Evolutionary conservation across 2,888 invertebrate genomes (phyloP), one percentile per base, ranked within the genome.

Genomic region (Heteromyza rotundicornis): DNA sequence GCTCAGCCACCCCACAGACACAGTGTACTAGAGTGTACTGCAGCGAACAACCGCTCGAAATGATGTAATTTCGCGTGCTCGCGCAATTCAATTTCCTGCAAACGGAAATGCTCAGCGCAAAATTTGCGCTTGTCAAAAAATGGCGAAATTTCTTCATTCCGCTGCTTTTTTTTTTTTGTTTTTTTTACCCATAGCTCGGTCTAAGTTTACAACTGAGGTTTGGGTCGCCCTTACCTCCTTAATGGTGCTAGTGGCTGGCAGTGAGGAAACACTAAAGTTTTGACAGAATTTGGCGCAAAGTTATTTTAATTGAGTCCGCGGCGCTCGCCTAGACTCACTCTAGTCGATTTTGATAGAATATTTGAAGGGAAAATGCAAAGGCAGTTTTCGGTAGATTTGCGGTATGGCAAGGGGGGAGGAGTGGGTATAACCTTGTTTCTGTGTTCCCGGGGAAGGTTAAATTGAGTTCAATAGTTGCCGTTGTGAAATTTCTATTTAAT

Each of bases 11-110:
- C 32, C 32, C 40, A n/a, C n/a, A n/a, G n/a, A n/a, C n/a, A n/a
- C n/a, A n/a, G n/a, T n/a, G n/a, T n/a, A n/a, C n/a, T n/a, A n/a
- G n/a, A n/a, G n/a, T n/a, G n/a, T n/a, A n/a, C 16, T 14, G 40
- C 40, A 40, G 40, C 40, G 40, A 7, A n/a, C 40, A 19, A 7
- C 52, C 55, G 73, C 66, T 74, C 71, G 70, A 73, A 77, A 78
- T 78, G 78, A 75, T 77, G 77, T 77, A 78, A 78, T 78, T 78
- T 79, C 77, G 78, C 78, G 77, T 79, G 78, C 70, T 77, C 75
- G 73, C 75, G 77, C 77, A 78, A 78, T 78, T 78, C 78, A 78
- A 78, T 78, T 79, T 78, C 79, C 78, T 77, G 79, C 68, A 69
- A 69, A 65, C 78, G 78, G 78, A 78, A 78, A 76, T 73, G 72